Base-by-base conservation (phyloP, 2,888 invertebrate genomes). In the Microctonus aethiopoides region DNA sequence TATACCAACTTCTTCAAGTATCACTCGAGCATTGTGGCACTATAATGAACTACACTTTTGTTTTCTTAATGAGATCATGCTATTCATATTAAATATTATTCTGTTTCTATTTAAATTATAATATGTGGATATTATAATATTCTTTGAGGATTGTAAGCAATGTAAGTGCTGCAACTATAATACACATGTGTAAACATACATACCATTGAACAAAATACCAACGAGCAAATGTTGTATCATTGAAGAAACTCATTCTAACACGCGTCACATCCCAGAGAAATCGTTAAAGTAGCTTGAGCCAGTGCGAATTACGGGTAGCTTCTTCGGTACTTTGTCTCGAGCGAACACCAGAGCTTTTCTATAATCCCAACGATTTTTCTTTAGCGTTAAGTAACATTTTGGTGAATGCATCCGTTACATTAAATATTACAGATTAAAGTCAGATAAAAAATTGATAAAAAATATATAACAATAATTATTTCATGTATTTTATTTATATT, bases 1-100 rank as follows among this genome's bases (percentile, higher is more conserved):
- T 69, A 24, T n/a, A 26, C 34, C 36, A 69, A 69, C 69, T 69
- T 69, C n/a, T 64, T 64, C 56, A 59, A 69, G 69, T 36, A 69
- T 24, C 51, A 29, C 29, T 20, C 13, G 2, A 64, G 69, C 32
- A 51, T 62, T 39, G 26, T 20, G 16, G 59, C 34, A 64, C n/a
- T n/a, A 69, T 69, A 64, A 69, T 64, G 64, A 69, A 69, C n/a
- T n/a, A n/a, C n/a, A n/a, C n/a, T n/a, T n/a, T n/a, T 34, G 56
- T 69, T 32, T 16, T 20, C 29, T n/a, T 41, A 41, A 39, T 24
- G 36, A 24, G 39, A 39, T 34, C 22, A 61, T 61, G 26, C n/a
- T 20, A 46, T 46, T 46, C 16, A 46, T 16, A 46, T 46, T 46
- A n/a, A n/a, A n/a, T n/a, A n/a, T n/a, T n/a, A n/a, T n/a, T n/a